Evolutionary conservation across 2,797 vertebrate species (phyloP).

Genomic region (Mormyrus proboscirostris): DNA sequence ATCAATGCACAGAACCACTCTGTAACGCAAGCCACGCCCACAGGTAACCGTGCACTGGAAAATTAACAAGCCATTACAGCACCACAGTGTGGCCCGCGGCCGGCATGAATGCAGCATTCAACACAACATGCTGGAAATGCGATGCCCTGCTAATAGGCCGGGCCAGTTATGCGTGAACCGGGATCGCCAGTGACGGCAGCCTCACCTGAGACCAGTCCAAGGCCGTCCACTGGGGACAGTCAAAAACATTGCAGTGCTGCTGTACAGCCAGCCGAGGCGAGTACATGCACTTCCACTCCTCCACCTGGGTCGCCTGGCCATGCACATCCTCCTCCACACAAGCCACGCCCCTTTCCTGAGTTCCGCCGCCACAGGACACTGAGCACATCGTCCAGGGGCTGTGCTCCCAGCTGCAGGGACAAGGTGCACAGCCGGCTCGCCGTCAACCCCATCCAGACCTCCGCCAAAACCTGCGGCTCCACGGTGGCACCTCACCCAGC

Average conservation of each 20-base stretch:
- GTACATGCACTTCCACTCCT: conserved; percentile 92
- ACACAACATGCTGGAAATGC: not conserved
- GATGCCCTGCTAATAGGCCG: not conserved
- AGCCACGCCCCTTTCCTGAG: conserved; percentile 76
- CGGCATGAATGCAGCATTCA: not conserved
- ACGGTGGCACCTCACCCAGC: not conserved
- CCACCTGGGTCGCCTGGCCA: conserved; percentile 74
- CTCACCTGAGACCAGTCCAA: conserved; percentile 95
- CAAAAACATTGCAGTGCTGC: conserved; percentile 78
- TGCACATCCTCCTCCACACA: conserved; percentile 84
- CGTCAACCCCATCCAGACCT: not conserved
- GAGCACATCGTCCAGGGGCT: conserved; percentile 90
- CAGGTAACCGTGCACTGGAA: conserved; percentile 87
- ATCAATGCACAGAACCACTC: conserved; percentile 84
- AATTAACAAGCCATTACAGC: conserved; percentile 29
- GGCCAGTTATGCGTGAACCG: not conserved
- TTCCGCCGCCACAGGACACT: conserved; percentile 79
- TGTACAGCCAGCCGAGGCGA: conserved; percentile 69
- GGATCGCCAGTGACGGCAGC: not conserved
- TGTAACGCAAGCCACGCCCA: conserved; percentile 78
- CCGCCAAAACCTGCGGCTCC: not conserved
- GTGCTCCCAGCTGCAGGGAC: conserved; percentile 76
- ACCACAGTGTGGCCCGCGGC: conserved; percentile 11
- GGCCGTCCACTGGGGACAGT: conserved; percentile 85
- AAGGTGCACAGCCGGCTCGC: not conserved